Percentiles rank a stretch among this genome's conserved stretches.
Conservation (phyloP, 2,797 vertebrate genomes). For the Coreius guichenoti region DNA sequence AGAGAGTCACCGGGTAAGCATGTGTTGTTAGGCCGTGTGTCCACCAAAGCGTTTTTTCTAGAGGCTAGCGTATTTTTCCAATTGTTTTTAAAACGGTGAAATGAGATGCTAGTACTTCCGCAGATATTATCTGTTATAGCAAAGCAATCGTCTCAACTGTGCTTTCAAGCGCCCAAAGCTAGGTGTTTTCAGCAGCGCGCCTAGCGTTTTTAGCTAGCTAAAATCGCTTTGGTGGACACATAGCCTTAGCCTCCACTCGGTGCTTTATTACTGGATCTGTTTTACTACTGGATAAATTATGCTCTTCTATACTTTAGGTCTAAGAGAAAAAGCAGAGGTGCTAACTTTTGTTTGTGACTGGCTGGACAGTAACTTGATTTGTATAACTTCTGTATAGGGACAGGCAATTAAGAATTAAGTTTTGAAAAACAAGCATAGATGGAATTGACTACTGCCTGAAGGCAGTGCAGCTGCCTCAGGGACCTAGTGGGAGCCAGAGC, state of each 20-base stretch:
- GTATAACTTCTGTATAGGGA: background rate
- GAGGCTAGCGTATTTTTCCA: too few relatives aligned
- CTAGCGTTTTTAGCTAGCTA: too few relatives aligned
- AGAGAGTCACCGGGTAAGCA: constrained; percentile 19
- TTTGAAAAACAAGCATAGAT: constrained; percentile 3
- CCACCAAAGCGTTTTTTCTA: too few relatives aligned
- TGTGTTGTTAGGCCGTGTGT: background rate
- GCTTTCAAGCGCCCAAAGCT: too few relatives aligned
- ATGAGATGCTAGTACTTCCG: too few relatives aligned
- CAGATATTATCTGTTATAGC: too few relatives aligned
- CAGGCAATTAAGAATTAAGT: background rate
- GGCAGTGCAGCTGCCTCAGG: background rate
- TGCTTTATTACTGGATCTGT: background rate
- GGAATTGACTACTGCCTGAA: constrained; percentile 7
- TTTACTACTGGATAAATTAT: background rate
- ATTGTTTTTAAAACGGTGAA: too few relatives aligned
- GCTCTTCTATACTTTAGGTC: background rate
- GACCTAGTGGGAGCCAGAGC: background rate
- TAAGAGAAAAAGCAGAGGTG: background rate
- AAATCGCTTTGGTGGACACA: too few relatives aligned
- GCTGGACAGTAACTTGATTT: background rate
- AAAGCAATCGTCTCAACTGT: too few relatives aligned
- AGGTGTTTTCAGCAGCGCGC: too few relatives aligned
- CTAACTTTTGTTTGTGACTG: background rate
- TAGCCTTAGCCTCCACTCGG: background rate